These are phyloP conservation scores for Cinclus mexicanus DNA, from an alignment of 2,113 vertebrate genomes.

Conservation along the genomic window DNA sequence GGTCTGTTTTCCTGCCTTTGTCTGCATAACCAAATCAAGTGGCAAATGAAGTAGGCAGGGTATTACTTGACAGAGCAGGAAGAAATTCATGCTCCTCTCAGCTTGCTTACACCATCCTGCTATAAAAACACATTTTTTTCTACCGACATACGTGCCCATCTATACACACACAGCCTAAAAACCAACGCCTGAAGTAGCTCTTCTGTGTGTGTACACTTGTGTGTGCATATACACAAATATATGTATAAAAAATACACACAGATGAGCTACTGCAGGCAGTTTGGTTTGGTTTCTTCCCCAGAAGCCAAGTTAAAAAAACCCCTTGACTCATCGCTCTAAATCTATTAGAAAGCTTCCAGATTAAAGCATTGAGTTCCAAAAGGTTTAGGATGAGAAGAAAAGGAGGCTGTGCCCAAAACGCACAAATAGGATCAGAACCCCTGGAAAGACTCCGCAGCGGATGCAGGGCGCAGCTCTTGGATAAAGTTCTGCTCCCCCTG, in stretches of 20 bases:
- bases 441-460: rapidly evolving
- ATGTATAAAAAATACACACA: neutral
- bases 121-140: neutral
- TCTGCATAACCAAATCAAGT: neutral
- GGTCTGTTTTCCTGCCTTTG: neutral
- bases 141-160: neutral
- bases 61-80: neutral
- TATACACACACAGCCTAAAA: neutral
- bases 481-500: neutral
- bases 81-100: neutral
- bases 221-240: neutral
- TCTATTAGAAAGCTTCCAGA: neutral
- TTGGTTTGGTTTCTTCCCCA: neutral
- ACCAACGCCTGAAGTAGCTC: neutral
- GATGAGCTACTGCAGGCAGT: neutral
- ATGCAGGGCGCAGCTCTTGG: neutral
- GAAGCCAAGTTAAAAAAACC: neutral
- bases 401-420: neutral
- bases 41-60: neutral
- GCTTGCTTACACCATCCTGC: neutral
- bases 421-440: neutral
- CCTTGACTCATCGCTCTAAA: neutral
- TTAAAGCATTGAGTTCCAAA: neutral
- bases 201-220: neutral
- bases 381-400: neutral